phyloP scores from a whole-genome alignment of 2,113 vertebrate genomes.

The Gorilla gorilla region DNA sequence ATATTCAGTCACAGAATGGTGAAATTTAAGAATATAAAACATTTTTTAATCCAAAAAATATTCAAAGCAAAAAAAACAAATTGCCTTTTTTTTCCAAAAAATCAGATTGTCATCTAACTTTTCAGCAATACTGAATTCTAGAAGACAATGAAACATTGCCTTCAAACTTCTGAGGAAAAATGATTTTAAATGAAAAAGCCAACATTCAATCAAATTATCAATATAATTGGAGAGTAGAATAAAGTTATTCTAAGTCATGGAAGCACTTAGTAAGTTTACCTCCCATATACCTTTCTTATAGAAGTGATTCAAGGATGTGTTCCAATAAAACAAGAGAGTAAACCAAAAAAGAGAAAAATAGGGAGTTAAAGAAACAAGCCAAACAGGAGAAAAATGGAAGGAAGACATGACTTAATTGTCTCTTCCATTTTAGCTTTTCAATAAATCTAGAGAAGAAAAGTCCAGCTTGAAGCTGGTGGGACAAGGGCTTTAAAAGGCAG shows the following conservation, averaged over 20 bases:
- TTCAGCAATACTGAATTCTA: background rate
- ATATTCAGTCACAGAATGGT: background rate
- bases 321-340: background rate
- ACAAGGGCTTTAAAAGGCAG: background rate
- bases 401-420: background rate
- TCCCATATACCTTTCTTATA: background rate
- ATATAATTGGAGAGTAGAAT: background rate
- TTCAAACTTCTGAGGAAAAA: slow-evolving; percentile 30
- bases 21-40: background rate
- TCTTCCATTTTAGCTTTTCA: background rate
- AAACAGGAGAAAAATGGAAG: background rate
- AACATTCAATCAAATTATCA: background rate
- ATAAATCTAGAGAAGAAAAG: background rate
- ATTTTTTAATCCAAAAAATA: background rate
- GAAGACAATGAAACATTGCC: background rate
- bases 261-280: background rate
- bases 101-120: background rate
- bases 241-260: background rate
- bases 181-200: background rate
- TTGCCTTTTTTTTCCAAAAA: background rate
- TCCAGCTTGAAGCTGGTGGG: background rate
- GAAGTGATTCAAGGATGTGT: background rate
- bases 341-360: background rate
- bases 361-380: background rate
- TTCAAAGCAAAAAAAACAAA: background rate